Conservation (phyloP, 2,888 invertebrate species). For the Apomyelois bistriatella region DNA sequence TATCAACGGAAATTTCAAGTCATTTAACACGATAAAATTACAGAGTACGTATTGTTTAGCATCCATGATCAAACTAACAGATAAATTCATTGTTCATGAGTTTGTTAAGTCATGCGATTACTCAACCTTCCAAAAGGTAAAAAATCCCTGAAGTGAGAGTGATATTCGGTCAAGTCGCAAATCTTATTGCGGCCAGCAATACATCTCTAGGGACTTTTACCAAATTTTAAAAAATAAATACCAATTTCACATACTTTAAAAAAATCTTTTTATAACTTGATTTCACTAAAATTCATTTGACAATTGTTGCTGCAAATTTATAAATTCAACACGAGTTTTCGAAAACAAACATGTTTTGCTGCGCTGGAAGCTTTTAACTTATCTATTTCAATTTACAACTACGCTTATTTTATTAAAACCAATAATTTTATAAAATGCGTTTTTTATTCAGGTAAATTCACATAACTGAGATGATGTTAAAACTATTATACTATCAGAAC, state of each 20-base stretch:
- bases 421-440: no score
- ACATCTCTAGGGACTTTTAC: neutral
- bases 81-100: neutral
- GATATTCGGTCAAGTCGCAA: neutral
- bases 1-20: constrained; percentile 26
- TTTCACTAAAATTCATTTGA: neutral
- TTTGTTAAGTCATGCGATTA: neutral
- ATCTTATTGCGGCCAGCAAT: neutral
- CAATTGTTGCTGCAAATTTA: neutral
- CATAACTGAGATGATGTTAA: no score
- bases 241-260: neutral
- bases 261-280: neutral
- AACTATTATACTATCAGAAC: no score
- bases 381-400: neutral
- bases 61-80: neutral
- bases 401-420: neutral
- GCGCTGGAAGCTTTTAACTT: neutral
- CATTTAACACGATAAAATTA: neutral
- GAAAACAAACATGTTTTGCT: neutral
- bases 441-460: no score
- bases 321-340: neutral
- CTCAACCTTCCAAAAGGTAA: neutral
- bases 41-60: neutral
- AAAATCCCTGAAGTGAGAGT: neutral
- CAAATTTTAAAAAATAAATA: neutral